Percentiles rank a stretch among this genome's conserved stretches.
phyloP scores from a whole-genome alignment of 2,888 invertebrate genomes.

The Halocaridina rubra region DNA sequence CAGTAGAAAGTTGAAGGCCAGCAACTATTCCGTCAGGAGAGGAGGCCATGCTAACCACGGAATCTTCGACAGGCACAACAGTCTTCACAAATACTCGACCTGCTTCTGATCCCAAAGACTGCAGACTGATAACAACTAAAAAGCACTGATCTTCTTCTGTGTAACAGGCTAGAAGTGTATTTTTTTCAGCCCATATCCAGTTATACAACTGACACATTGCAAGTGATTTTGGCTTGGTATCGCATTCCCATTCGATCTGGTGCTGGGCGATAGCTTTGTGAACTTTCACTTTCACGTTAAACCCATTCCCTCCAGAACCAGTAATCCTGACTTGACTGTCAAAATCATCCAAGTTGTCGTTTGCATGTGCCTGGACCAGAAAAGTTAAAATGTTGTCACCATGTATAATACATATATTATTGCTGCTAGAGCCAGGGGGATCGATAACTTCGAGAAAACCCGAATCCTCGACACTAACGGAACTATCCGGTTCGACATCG shows the following conservation, averaged over 20 bases:
- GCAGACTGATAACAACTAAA: conserved; percentile 64
- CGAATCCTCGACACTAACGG: conserved; percentile 45
- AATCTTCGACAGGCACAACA: conserved; percentile 29
- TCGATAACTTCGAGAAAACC: conserved; percentile 42
- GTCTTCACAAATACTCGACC: conserved; percentile 12
- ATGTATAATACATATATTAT: conserved; percentile 67
- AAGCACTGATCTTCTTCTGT: conserved; percentile 55
- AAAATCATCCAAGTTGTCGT: conserved; percentile 16
- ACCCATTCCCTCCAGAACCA: conserved; percentile 59
- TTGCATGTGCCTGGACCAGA: conserved; percentile 19
- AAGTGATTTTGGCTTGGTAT: not conserved
- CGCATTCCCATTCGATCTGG: conserved; percentile 65
- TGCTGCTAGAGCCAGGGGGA: conserved; percentile 36
- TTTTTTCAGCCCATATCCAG: conserved; percentile 73
- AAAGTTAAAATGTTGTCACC: conserved; percentile 38
- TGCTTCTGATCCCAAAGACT: conserved; percentile 20
- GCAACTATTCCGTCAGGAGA: conserved; percentile 10
- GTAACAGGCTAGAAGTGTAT: conserved; percentile 70
- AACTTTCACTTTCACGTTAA: conserved; percentile 23
- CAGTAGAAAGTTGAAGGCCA: conserved; percentile 28
- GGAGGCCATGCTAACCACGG: conserved; percentile 20
- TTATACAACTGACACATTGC: conserved; percentile 67
- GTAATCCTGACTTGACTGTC: conserved; percentile 61
- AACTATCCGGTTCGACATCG: not conserved
- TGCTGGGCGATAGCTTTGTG: conserved; percentile 64